Evolutionary conservation across 2,113 vertebrate species (phyloP), one percentile per base, ranked within the genome.

Genomic region (Hippocampus guttulatus): DNA sequence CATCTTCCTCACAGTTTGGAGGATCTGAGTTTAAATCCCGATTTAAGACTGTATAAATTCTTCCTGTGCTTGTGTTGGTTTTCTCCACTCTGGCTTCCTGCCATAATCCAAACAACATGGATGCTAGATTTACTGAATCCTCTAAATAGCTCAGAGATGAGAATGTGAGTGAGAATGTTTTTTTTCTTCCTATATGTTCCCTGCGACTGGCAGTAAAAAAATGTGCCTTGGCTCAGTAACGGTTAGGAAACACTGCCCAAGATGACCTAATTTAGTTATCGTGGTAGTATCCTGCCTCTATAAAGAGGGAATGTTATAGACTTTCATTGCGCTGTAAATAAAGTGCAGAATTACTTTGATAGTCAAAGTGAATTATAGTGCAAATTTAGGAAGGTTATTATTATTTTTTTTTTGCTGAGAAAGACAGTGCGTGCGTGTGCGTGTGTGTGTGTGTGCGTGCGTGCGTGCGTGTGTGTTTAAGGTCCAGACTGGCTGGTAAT

Each of bases 401-500:
- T 27, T 16, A 0, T 18, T 49, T 47, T 67, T 68, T 47, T 69
- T 71, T 70, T 72, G 71, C 74, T 58, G 47, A 71, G 67, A 79
- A 8, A 23, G 20, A 54, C 47, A n/a, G 64, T 43, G 41, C 3
- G 40, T n/a, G 21, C 68, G 70, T 77, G 78, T 84, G 80, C 76
- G 30, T 58, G 63, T 30, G 65, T 33, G 64, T 43, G 41, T 33
- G 65, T 45, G 40, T n/a, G 21, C 25, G 64, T 23, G 63, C 11
- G 62, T 16, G 20, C 0, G 20, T 12, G 63, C 7, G 38, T 69
- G 70, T 75, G 78, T 84, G 80, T 77, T 82, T 77, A 76, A 38
- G 69, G 75, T 47, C 64, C 80, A 76, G 91, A 83, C 86, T 88
- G 84, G 85, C 90, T 91, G 89, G 58, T 95, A 95, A 96, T 96